Percentiles rank a stretch among this genome's conserved stretches.
Evolutionary conservation across 1,140 invertebrate species (phyloP).

Genomic region (Philopotamus ludificatus): DNA sequence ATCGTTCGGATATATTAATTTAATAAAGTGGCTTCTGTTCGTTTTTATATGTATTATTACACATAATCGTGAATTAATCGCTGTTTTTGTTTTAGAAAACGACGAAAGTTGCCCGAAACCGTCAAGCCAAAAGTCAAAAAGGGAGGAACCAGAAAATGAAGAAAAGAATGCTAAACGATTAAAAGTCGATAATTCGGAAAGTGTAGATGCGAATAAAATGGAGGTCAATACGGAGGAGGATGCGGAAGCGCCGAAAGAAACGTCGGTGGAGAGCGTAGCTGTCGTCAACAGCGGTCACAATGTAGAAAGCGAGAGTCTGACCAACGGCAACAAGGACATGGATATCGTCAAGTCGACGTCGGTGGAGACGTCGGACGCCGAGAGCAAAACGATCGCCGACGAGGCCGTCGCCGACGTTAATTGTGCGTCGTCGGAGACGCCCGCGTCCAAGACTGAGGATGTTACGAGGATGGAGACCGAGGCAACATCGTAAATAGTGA

Average conservation of each 20-base stretch:
- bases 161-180: constrained; percentile 12
- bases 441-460: constrained; percentile 17
- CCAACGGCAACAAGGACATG: constrained; percentile 9
- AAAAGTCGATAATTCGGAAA: constrained; percentile 7
- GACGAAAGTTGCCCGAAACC: constrained; percentile 1
- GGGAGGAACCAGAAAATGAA: constrained; percentile 14
- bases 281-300: background rate
- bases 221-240: background rate
- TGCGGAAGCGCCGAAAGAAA: background rate
- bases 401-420: constrained; percentile 13
- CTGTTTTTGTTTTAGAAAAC: background rate
- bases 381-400: constrained; percentile 10
- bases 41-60: background rate
- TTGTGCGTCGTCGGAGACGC: constrained; percentile 10
- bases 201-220: background rate
- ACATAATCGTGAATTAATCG: background rate
- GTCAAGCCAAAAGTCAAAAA: constrained; percentile 21
- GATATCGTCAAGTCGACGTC: background rate
- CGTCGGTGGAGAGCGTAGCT: background rate
- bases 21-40: background rate
- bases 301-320: constrained; percentile 4
- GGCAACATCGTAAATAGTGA: constrained; percentile 9
- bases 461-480: constrained; percentile 11
- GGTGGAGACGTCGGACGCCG: background rate
- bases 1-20: background rate